Percentiles rank a stretch among this genome's conserved stretches.
phyloP scores from a whole-genome alignment of 2,113 vertebrate genomes.

The Callipepla squamata region DNA sequence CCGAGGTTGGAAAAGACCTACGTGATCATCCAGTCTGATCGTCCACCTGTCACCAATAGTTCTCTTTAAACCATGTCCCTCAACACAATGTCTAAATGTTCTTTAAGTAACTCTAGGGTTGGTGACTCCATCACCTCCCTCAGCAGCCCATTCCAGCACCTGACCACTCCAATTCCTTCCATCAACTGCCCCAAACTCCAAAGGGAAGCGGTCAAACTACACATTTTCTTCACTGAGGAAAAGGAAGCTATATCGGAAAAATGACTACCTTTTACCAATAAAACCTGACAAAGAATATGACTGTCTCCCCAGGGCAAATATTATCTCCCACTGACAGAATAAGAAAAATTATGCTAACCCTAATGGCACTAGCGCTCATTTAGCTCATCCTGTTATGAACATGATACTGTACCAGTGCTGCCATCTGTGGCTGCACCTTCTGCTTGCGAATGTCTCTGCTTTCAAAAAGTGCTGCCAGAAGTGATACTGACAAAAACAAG shows the following conservation, averaged over 20 bases:
- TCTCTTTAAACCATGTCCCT: too few relatives aligned
- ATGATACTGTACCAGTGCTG: background rate
- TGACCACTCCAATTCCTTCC: background rate
- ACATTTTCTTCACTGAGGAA: background rate
- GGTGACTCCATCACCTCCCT: too few relatives aligned
- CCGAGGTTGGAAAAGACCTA: too few relatives aligned
- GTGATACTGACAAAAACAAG: conserved; percentile 41
- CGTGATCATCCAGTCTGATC: too few relatives aligned
- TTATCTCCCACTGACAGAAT: background rate
- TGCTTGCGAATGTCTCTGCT: conserved; percentile 11
- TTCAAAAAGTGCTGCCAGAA: conserved; percentile 60
- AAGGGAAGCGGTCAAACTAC: background rate
- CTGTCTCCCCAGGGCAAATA: background rate
- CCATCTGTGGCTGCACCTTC: background rate
- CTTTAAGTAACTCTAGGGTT: too few relatives aligned
- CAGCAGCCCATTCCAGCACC: too few relatives aligned
- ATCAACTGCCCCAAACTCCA: background rate
- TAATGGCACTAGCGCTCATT: rapidly evolving
- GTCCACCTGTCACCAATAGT: too few relatives aligned
- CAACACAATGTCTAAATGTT: too few relatives aligned
- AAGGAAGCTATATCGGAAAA: background rate
- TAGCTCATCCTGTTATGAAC: background rate
- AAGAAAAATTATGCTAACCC: background rate
- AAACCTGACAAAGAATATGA: background rate
- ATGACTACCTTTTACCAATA: background rate